These are phyloP conservation scores for Dorcus hopei DNA, from an alignment of 2,888 invertebrate species.

Conservation along the genomic window DNA sequence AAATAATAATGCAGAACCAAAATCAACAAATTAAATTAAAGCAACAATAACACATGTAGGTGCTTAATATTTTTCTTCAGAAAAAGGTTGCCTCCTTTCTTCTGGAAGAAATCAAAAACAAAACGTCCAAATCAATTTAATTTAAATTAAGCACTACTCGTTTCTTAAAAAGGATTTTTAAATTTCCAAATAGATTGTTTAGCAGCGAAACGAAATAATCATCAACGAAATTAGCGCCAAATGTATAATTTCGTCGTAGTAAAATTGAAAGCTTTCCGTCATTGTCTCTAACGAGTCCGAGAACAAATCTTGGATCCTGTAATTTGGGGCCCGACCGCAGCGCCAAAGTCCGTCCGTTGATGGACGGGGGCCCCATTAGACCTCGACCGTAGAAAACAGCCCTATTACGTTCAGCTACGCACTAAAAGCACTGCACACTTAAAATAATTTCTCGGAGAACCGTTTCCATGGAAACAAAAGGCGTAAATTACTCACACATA, in stretches of 20 bases:
- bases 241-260: conserved; percentile 7
- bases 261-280: conserved; percentile 10
- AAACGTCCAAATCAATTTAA: too few relatives aligned
- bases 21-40: too few relatives aligned
- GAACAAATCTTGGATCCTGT: conserved; percentile 6
- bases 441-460: background rate
- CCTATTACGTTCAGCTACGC: conserved; percentile 9
- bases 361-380: background rate
- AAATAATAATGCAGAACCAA: too few relatives aligned
- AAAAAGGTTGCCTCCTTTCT: too few relatives aligned
- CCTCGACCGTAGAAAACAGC: conserved; percentile 11
- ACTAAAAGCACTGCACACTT: conserved; percentile 6
- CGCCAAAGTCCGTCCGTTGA: background rate
- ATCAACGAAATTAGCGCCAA: background rate
- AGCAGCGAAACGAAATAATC: background rate
- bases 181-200: too few relatives aligned
- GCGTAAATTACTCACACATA: too few relatives aligned
- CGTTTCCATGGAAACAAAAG: too few relatives aligned
- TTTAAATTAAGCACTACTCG: too few relatives aligned
- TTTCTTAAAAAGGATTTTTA: too few relatives aligned
- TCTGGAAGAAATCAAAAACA: too few relatives aligned
- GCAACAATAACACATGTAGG: too few relatives aligned
- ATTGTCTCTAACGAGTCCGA: conserved; percentile 11
- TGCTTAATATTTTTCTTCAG: too few relatives aligned
- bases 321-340: conserved; percentile 8